A percentile compares a stretch with the other conserved stretches of the same genome.
Evolutionary conservation across 2,797 vertebrate genomes (phyloP).

Genomic region (Serranus cabrilla): DNA sequence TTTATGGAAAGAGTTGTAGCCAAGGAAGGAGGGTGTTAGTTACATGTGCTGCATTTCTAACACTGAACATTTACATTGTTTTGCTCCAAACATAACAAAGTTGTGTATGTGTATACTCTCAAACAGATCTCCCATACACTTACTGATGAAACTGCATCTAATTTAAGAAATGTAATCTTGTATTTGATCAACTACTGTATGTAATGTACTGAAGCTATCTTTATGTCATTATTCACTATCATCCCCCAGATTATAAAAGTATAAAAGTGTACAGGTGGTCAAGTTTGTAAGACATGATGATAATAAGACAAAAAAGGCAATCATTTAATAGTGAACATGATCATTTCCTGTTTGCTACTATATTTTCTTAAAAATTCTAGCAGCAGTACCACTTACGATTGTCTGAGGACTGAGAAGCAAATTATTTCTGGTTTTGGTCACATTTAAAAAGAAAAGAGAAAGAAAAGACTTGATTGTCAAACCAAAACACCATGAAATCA

Average conservation of each 20-base stretch:
- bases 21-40: background rate
- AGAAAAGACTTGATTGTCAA: background rate
- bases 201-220: background rate
- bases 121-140: background rate
- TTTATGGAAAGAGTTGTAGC: conserved; percentile 53
- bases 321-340: background rate
- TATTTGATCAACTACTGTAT: background rate
- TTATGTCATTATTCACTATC: background rate
- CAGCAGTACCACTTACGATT: background rate
- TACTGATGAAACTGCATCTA: background rate
- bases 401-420: background rate
- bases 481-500: background rate
- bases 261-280: background rate
- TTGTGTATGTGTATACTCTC: background rate
- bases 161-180: background rate
- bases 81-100: conserved; percentile 8
- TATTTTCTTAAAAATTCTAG: background rate
- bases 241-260: background rate
- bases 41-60: background rate
- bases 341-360: background rate
- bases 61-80: conserved; percentile 8
- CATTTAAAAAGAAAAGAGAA: background rate
- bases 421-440: too few species aligned
- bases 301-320: background rate
- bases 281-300: background rate